A percentile compares a stretch with the other conserved stretches of the same genome.
Evolutionary conservation across 1,140 invertebrate species (phyloP).

Genomic region (Patella vulgata): DNA sequence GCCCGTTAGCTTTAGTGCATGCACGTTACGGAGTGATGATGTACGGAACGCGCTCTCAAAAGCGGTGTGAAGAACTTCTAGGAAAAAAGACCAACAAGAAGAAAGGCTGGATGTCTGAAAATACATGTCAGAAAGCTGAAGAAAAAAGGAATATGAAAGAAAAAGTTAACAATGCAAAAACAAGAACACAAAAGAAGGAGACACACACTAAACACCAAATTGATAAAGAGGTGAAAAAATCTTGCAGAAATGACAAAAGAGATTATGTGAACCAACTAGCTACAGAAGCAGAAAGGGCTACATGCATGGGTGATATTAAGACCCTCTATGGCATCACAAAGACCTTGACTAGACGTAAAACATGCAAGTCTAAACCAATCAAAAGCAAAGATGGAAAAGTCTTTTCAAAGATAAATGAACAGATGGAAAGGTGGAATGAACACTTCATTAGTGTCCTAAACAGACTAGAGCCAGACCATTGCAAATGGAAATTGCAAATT

Average conservation of each 20-base stretch:
- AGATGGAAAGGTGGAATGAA: slow-evolving; percentile 15
- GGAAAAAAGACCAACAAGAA: no score
- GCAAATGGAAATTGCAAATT: no score
- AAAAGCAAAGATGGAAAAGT: slow-evolving; percentile 4
- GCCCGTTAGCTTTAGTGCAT: no score
- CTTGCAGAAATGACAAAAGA: slow-evolving; percentile 10
- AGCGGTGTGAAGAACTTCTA: no score
- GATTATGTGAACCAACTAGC: neutral
- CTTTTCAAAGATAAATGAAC: slow-evolving; percentile 22
- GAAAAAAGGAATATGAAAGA: no score
- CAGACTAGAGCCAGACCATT: slow-evolving; percentile 31
- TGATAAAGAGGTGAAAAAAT: slow-evolving; percentile 13
- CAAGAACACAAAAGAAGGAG: neutral
- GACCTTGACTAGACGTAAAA: slow-evolving; percentile 15
- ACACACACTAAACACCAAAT: slow-evolving; percentile 9
- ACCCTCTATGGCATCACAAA: neutral
- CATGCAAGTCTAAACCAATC: slow-evolving; percentile 17
- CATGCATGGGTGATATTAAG: neutral
- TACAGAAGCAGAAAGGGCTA: slow-evolving; percentile 6
- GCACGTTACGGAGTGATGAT: no score
- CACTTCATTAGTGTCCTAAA: slow-evolving; percentile 18
- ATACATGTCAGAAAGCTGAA: no score
- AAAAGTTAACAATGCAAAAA: no score
- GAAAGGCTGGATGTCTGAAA: no score
- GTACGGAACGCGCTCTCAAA: no score